These are phyloP conservation scores for Excalfactoria chinensis DNA, from an alignment of 2,113 vertebrate species.

Conservation along the genomic window DNA sequence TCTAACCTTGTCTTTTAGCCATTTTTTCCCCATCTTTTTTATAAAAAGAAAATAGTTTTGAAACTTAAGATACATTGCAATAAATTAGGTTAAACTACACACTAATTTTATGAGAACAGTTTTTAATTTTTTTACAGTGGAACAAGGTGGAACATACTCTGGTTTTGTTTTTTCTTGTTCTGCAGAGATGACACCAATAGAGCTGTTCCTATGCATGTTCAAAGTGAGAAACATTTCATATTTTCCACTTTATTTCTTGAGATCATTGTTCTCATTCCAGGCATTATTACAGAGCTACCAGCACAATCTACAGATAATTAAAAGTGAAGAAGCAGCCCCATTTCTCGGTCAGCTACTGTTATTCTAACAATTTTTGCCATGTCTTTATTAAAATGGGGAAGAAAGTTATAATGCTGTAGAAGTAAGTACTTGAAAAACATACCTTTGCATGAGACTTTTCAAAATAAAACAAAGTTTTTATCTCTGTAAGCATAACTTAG, in stretches of 20 bases:
- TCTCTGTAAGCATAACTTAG: background rate
- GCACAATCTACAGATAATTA: background rate
- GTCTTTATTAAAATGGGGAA: background rate
- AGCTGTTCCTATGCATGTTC: background rate
- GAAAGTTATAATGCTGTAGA: background rate
- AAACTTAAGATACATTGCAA: background rate
- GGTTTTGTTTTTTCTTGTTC: background rate
- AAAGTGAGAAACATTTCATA: background rate
- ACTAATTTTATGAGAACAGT: background rate
- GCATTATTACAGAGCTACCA: background rate
- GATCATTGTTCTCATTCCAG: background rate
- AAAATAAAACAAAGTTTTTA: background rate
- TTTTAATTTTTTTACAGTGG: background rate
- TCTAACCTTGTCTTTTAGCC: background rate
- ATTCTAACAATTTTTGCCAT: too few species aligned
- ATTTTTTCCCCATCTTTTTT: background rate
- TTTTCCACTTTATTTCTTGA: background rate
- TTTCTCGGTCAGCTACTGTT: background rate
- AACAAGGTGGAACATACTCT: background rate
- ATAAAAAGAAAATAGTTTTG: background rate
- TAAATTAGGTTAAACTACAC: background rate
- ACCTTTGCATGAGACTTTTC: background rate
- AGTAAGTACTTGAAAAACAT: background rate
- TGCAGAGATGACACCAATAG: background rate
- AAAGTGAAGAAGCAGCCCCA: background rate